A percentile compares a stretch with the other conserved stretches of the same genome.
These are phyloP conservation scores for Gymnobelideus leadbeateri DNA, from an alignment of 2,113 vertebrate species.

Conservation along the genomic window DNA sequence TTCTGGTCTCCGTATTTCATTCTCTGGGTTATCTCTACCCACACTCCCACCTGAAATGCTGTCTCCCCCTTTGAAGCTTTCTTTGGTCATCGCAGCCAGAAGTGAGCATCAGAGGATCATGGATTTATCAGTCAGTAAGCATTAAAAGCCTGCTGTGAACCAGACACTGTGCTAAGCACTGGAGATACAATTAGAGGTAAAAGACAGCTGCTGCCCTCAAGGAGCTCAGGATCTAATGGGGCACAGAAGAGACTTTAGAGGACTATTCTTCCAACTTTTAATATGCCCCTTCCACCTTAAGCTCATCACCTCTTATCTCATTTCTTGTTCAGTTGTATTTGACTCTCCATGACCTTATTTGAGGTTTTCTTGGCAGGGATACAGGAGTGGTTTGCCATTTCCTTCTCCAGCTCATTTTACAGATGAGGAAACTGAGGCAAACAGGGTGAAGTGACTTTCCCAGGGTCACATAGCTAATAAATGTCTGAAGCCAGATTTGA, in stretches of 20 bases:
- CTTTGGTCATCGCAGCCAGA: not conserved
- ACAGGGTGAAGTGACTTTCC: not conserved
- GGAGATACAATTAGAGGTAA: not conserved
- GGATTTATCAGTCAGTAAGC: not conserved
- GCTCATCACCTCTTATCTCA: not conserved
- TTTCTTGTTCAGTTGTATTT: not conserved
- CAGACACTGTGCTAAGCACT: not conserved
- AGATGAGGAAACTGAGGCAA: not conserved
- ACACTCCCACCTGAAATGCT: not conserved
- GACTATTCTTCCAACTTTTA: not conserved
- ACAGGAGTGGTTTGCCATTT: not conserved
- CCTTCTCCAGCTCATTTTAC: not conserved
- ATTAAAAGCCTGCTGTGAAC: not conserved
- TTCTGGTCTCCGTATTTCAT: too few species aligned
- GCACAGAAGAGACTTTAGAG: not conserved
- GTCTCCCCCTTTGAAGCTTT: not conserved
- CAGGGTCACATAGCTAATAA: not conserved
- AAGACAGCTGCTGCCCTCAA: not conserved
- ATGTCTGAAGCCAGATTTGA: too few species aligned
- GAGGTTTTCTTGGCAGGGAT: not conserved
- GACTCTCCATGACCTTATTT: not conserved
- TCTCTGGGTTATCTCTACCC: not conserved
- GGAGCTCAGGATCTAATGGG: not conserved
- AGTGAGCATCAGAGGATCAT: not conserved
- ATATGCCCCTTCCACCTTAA: not conserved